phyloP scores from a whole-genome alignment of 2,888 invertebrate species.

The Lithophane socia region DNA sequence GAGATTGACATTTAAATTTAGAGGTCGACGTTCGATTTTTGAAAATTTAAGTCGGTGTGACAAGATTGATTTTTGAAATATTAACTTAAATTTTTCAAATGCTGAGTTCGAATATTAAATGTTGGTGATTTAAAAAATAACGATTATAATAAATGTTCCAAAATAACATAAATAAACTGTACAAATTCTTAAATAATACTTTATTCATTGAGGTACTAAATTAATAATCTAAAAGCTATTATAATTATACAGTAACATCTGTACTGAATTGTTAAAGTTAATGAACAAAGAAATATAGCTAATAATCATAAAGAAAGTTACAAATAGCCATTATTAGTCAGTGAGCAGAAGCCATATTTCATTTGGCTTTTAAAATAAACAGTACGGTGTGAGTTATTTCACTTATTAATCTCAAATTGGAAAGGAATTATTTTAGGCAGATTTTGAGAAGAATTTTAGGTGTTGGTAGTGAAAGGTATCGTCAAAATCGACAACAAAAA shows the following conservation, averaged over 20 bases:
- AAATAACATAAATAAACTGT: not conserved
- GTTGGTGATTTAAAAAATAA: not conserved
- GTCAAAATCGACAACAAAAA: too few relatives aligned
- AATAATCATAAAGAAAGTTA: conserved; percentile 45
- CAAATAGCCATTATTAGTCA: conserved; percentile 54
- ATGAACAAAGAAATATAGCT: conserved; percentile 49
- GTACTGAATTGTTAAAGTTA: conserved; percentile 40
- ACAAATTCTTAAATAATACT: not conserved
- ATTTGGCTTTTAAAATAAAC: conserved; percentile 54
- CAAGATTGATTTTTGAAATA: too few relatives aligned
- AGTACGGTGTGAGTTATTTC: conserved; percentile 27
- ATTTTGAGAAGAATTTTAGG: not conserved
- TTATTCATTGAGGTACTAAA: not conserved
- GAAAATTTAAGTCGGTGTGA: not conserved
- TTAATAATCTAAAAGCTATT: conserved; percentile 22
- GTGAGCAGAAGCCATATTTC: conserved; percentile 42
- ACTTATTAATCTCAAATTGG: conserved; percentile 41
- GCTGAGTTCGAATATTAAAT: not conserved
- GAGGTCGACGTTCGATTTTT: conserved; percentile 14
- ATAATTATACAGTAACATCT: conserved; percentile 50
- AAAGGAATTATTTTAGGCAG: conserved; percentile 10
- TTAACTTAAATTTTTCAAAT: too few relatives aligned
- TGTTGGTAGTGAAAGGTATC: too few relatives aligned
- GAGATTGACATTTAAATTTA: conserved; percentile 2
- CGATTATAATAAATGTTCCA: not conserved